These are phyloP conservation scores for Perdix hodgsoniae DNA, from an alignment of 2,797 vertebrate species.

Conservation along the genomic window DNA sequence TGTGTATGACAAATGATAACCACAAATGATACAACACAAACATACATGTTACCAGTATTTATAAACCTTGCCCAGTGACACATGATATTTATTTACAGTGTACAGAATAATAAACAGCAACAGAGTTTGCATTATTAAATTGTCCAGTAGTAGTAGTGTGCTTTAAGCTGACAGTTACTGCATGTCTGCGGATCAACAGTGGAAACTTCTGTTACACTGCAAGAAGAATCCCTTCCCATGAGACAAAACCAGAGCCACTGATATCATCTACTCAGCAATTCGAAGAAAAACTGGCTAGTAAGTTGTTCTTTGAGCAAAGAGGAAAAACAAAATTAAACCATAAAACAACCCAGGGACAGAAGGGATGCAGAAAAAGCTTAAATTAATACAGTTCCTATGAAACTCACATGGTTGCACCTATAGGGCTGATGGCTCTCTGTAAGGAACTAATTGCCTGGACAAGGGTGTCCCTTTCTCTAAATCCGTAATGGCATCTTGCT, in stretches of 20 bases:
- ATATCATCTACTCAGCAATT: not conserved
- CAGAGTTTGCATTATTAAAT: not conserved
- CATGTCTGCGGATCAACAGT: not conserved
- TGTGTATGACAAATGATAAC: not conserved
- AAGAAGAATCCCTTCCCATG: not conserved
- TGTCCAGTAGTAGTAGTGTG: not conserved
- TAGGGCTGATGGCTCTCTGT: not conserved
- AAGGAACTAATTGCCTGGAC: not conserved
- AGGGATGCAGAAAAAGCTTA: not conserved
- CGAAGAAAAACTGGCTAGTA: not conserved
- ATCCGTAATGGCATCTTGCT: not conserved
- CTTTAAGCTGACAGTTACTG: not conserved
- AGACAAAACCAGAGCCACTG: not conserved
- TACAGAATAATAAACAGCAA: not conserved
- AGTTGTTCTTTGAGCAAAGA: not conserved
- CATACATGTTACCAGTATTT: not conserved
- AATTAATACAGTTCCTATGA: not conserved
- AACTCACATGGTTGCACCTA: not conserved
- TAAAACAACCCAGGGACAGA: not conserved
- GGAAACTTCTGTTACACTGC: not conserved
- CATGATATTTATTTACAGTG: not conserved
- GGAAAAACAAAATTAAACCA: not conserved
- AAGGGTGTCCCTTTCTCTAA: not conserved
- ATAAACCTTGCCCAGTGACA: not conserved
- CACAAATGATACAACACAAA: not conserved